Percentiles rank a stretch among this genome's conserved stretches.
Evolutionary conservation across 2,888 invertebrate genomes (phyloP).

Genomic region (Drosophila ezoana): DNA sequence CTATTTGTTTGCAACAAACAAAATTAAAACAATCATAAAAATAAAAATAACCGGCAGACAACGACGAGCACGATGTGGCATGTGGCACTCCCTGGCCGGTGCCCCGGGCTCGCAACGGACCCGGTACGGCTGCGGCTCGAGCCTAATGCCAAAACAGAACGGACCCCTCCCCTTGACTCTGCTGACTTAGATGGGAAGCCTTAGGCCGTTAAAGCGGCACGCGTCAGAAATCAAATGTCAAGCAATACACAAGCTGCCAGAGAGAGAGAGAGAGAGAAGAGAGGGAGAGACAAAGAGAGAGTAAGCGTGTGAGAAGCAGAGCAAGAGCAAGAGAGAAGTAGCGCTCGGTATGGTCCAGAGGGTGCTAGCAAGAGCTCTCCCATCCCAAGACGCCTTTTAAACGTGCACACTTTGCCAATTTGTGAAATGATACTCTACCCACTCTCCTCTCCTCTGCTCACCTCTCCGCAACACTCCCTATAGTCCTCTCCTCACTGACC

Average conservation of each 20-base stretch:
- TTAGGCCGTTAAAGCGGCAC: slow-evolving; percentile 68
- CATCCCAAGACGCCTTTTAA: slow-evolving; percentile 50
- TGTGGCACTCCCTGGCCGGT: slow-evolving; percentile 56
- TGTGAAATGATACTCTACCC: slow-evolving; percentile 25
- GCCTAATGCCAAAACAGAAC: slow-evolving; percentile 28
- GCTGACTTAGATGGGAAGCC: slow-evolving; percentile 18
- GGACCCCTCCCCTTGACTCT: background rate
- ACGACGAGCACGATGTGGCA: slow-evolving; percentile 19
- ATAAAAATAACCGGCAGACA: slow-evolving; percentile 55
- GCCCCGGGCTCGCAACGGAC: background rate
- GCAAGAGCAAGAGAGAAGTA: background rate
- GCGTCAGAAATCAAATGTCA: slow-evolving; percentile 78
- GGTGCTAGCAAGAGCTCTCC: background rate
- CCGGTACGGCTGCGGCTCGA: slow-evolving; percentile 5
- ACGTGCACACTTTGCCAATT: slow-evolving; percentile 54
- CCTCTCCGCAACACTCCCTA: background rate
- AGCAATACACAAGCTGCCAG: slow-evolving; percentile 23
- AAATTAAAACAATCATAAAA: slow-evolving; percentile 77
- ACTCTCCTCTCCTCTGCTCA: background rate
- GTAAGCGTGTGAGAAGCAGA: background rate
- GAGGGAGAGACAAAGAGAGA: background rate
- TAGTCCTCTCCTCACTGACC: background rate
- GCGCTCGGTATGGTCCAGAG: background rate
- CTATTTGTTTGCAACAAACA: slow-evolving; percentile 80
- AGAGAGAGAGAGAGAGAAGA: background rate